Evolutionary conservation across 2,888 invertebrate species (phyloP).

Genomic region (Thecocarcelia acutangulata): DNA sequence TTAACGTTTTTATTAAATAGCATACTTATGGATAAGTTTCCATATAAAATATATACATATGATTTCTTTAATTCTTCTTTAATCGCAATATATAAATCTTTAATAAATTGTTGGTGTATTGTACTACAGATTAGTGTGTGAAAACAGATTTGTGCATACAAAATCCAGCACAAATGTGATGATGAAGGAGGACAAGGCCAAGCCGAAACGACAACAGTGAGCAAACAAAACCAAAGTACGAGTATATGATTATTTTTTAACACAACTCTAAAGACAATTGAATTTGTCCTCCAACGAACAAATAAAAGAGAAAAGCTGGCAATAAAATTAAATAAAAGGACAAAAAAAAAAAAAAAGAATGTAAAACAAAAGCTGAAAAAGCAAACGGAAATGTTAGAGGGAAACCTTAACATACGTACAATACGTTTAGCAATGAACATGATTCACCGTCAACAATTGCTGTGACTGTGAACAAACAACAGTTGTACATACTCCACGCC

Average conservation of each 20-base stretch:
- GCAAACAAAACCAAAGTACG: constrained; percentile 45
- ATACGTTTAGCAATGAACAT: constrained; percentile 50
- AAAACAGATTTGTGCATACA: background rate
- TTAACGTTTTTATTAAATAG: too few relatives aligned
- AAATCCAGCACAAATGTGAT: constrained; percentile 20
- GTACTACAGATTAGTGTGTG: constrained; percentile 6
- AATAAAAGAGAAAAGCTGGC: constrained; percentile 18
- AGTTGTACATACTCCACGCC: constrained; percentile 28
- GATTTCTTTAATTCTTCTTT: constrained; percentile 7
- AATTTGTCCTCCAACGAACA: constrained; percentile 46
- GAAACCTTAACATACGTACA: constrained; percentile 15
- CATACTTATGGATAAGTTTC: too few relatives aligned
- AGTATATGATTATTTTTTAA: constrained; percentile 47
- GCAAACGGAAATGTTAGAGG: constrained; percentile 38
- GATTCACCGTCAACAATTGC: constrained; percentile 60
- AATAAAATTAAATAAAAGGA: constrained; percentile 17
- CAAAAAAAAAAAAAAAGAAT: constrained; percentile 16
- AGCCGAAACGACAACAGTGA: constrained; percentile 26
- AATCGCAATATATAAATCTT: constrained; percentile 4
- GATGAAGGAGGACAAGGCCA: constrained; percentile 50
- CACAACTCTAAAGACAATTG: constrained; percentile 47
- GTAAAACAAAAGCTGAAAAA: constrained; percentile 19
- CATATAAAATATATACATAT: too few relatives aligned
- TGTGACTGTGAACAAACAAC: constrained; percentile 48
- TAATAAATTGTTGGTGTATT: background rate